A percentile compares a stretch with the other conserved stretches of the same genome.
Evolutionary conservation across 2,113 vertebrate species (phyloP).

Genomic region (Lophura nycthemera): DNA sequence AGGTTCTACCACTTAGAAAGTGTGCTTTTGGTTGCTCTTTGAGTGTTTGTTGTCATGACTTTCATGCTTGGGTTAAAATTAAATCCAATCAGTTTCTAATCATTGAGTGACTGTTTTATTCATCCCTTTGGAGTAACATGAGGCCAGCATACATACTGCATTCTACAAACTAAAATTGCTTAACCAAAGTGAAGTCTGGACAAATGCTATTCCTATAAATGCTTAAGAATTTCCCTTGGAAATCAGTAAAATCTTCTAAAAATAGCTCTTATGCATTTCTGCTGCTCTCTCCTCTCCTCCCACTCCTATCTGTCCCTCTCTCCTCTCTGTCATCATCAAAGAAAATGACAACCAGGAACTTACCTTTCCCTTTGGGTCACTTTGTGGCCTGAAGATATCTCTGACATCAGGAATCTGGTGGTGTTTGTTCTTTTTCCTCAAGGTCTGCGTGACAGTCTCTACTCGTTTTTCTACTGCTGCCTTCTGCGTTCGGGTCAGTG

Average conservation of each 20-base stretch:
- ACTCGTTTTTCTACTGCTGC: constrained; percentile 91
- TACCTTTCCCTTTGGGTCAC: constrained; percentile 78
- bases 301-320: accelerated
- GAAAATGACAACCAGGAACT: constrained; percentile 12
- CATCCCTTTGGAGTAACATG: neutral
- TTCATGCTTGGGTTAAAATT: neutral
- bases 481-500: constrained; percentile 89
- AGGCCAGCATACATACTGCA: neutral
- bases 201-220: neutral
- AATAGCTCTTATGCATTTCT: neutral
- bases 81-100: neutral
- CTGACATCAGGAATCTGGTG: constrained; percentile 92
- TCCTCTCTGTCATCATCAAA: neutral
- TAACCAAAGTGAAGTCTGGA: neutral
- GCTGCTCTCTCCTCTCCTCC: neutral
- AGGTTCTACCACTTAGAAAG: neutral
- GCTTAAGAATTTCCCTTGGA: neutral
- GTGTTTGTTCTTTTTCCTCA: constrained; percentile 91
- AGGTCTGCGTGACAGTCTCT: constrained; percentile 88
- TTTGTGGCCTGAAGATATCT: constrained; percentile 90
- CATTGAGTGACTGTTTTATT: neutral
- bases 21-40: neutral
- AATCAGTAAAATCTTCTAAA: neutral
- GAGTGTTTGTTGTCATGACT: neutral
- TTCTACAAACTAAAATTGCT: neutral